Evolutionary conservation across 2,113 vertebrate species (phyloP).

Genomic region (Equus przewalskii): DNA sequence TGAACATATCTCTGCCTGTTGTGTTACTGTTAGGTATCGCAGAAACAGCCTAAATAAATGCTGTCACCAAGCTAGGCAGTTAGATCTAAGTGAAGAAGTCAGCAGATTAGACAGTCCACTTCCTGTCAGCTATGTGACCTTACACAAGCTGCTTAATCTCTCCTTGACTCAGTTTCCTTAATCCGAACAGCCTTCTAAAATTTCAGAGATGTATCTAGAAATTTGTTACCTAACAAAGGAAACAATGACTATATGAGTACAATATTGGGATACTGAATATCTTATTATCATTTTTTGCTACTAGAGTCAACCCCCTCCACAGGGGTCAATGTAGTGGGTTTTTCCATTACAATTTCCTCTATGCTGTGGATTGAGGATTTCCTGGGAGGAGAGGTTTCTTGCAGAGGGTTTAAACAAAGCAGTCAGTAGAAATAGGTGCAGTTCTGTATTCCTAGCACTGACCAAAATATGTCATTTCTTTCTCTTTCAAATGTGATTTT

Average conservation of each 20-base stretch:
- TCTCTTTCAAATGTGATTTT: neutral
- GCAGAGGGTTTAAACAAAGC: neutral
- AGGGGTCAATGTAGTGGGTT: neutral
- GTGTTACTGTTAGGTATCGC: neutral
- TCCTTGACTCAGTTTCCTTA: neutral
- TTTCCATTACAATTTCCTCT: slow-evolving; percentile 12
- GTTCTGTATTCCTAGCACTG: neutral
- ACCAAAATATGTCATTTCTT: neutral
- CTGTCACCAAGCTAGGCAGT: neutral
- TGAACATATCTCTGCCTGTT: neutral
- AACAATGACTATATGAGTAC: neutral
- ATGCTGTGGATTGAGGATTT: neutral
- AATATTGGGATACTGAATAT: neutral
- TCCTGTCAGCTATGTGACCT: neutral
- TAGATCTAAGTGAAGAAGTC: neutral
- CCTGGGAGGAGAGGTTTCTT: neutral
- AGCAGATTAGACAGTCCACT: neutral
- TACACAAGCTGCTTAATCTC: neutral
- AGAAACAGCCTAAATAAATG: neutral
- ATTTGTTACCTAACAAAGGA: slow-evolving; percentile 36
- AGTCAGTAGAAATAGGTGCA: neutral
- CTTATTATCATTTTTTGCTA: neutral
- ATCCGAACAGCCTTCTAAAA: neutral
- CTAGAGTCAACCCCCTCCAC: neutral
- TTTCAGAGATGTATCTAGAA: slow-evolving; percentile 61